These are phyloP conservation scores for Ailurus styani DNA, from an alignment of 2,113 vertebrate species.

Conservation along the genomic window DNA sequence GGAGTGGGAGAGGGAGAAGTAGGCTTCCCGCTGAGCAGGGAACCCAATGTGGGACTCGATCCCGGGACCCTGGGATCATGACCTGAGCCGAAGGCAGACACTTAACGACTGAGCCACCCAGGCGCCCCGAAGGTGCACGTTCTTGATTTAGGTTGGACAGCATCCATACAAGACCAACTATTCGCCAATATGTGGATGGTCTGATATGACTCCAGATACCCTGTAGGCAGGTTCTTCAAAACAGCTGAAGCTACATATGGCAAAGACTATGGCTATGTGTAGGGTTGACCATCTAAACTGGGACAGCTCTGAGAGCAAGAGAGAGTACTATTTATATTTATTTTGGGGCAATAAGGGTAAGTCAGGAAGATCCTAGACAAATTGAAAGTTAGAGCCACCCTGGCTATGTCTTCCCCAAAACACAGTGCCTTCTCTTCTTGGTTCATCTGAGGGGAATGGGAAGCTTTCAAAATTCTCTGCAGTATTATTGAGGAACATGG, in stretches of 20 bases:
- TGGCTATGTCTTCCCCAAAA: neutral
- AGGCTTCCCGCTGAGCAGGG: no score
- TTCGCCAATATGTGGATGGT: neutral
- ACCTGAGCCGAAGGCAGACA: no score
- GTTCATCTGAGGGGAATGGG: neutral
- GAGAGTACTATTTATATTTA: neutral
- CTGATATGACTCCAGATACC: neutral
- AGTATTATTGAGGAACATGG: neutral
- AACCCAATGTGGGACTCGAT: no score
- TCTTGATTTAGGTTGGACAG: neutral
- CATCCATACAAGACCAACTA: neutral
- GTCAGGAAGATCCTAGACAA: neutral
- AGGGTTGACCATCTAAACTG: neutral
- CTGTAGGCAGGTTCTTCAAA: neutral
- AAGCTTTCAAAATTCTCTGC: neutral
- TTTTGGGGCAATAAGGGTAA: neutral
- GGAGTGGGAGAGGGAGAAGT: no score
- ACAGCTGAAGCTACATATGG: neutral
- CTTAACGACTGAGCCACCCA: no score
- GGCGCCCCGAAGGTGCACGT: rapidly evolving
- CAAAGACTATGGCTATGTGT: neutral
- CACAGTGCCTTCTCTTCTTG: neutral
- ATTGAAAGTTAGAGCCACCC: neutral
- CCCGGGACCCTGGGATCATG: no score
- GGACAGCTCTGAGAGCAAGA: neutral